A percentile compares a stretch with the other conserved stretches of the same genome.
phyloP scores from a whole-genome alignment of 2,113 vertebrate species.

The Grantiella picta region DNA sequence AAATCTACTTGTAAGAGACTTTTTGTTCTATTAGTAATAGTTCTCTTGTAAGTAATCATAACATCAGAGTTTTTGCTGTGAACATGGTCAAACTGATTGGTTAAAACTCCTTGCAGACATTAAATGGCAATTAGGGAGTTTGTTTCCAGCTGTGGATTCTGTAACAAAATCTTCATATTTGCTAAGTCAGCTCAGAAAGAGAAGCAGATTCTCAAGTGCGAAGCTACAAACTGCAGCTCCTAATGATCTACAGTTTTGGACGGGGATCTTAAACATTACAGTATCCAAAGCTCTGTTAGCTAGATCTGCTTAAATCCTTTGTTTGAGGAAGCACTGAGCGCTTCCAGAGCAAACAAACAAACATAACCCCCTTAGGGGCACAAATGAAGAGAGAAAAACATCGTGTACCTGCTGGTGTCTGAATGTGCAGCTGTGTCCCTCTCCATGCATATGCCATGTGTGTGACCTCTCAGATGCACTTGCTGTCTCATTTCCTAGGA shows the following conservation, averaged over 20 bases:
- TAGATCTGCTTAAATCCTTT: background rate
- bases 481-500: background rate
- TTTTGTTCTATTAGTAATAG: background rate
- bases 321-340: background rate
- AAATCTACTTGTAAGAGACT: background rate
- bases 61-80: background rate
- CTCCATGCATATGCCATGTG: background rate
- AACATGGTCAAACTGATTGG: background rate
- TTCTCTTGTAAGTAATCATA: background rate
- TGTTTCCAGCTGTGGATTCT: background rate
- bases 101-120: background rate
- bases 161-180: background rate
- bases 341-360: background rate
- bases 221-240: background rate
- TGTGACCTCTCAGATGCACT: background rate
- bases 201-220: background rate
- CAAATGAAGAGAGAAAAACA: background rate
- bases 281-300: background rate
- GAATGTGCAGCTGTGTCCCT: background rate
- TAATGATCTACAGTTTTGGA: background rate
- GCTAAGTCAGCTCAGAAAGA: background rate
- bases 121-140: background rate
- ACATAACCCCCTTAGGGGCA: background rate
- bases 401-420: background rate
- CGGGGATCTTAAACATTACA: background rate